Conservation (phyloP, 2,113 vertebrate species). For the Podarcis muralis region DNA sequence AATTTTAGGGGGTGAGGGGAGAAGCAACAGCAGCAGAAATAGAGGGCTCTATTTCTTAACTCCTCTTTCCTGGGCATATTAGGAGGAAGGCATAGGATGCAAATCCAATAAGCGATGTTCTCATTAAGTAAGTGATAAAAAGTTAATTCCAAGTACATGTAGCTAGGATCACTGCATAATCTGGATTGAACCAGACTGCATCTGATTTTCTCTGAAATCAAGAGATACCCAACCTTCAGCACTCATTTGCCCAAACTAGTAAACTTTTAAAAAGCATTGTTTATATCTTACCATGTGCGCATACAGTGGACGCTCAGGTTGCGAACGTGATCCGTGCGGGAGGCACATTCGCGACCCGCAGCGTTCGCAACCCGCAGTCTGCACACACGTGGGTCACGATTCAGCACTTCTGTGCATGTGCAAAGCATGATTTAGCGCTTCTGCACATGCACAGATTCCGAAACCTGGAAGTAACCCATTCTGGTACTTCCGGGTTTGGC, state of each 20-base stretch:
- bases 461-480: too few species aligned
- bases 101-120: neutral
- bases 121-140: neutral
- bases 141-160: neutral
- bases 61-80: neutral
- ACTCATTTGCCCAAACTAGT: neutral
- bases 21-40: neutral
- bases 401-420: too few species aligned
- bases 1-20: too few species aligned
- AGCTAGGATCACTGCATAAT: neutral
- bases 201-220: neutral
- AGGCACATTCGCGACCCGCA: too few species aligned
- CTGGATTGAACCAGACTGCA: neutral
- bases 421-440: too few species aligned
- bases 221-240: neutral
- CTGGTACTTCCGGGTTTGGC: too few species aligned
- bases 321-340: too few species aligned
- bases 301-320: too few species aligned
- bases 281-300: neutral
- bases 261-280: neutral
- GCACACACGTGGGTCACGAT: too few species aligned
- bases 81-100: too few species aligned
- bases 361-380: too few species aligned
- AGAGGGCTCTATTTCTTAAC: neutral
- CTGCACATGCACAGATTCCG: too few species aligned